These are phyloP conservation scores for Gavia stellata DNA, from an alignment of 2,113 vertebrate genomes.

Conservation along the genomic window DNA sequence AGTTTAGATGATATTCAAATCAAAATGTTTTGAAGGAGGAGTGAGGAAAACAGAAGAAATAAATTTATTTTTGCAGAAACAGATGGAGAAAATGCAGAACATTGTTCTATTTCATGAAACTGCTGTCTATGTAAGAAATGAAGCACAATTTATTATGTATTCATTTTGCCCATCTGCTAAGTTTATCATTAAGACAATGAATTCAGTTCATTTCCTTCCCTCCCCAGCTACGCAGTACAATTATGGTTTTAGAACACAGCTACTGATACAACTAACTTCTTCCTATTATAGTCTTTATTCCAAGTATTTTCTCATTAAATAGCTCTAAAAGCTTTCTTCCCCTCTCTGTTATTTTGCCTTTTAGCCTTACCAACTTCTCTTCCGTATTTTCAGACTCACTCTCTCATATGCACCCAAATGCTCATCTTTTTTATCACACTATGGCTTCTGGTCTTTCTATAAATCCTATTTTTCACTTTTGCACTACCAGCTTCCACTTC, in stretches of 20 bases:
- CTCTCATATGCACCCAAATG: neutral
- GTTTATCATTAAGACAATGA: conserved; percentile 64
- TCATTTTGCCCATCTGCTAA: conserved; percentile 61
- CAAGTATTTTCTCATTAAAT: neutral
- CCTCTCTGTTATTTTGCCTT: neutral
- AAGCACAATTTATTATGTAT: conserved; percentile 28
- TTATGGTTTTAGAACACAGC: conserved; percentile 21
- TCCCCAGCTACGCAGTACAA: conserved; percentile 26
- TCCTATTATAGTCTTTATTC: neutral
- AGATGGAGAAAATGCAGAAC: conserved; percentile 65
- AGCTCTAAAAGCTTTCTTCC: neutral
- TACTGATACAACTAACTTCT: conserved; percentile 3
- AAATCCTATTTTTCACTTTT: neutral
- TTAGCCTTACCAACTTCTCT: neutral
- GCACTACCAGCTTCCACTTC: neutral
- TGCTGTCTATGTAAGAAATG: conserved; percentile 55
- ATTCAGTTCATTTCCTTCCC: conserved; percentile 42
- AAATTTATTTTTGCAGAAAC: conserved; percentile 57
- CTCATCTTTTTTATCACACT: neutral
- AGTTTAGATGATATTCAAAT: neutral
- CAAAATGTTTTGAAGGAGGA: conserved; percentile 24
- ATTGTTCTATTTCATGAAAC: conserved; percentile 47
- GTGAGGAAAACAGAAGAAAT: conserved; percentile 7
- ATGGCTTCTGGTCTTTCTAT: neutral
- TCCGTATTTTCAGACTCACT: neutral